Evolutionary conservation across 2,888 invertebrate genomes (phyloP), one percentile per base, ranked within the genome.

Genomic region (Callinectes sapidus): DNA sequence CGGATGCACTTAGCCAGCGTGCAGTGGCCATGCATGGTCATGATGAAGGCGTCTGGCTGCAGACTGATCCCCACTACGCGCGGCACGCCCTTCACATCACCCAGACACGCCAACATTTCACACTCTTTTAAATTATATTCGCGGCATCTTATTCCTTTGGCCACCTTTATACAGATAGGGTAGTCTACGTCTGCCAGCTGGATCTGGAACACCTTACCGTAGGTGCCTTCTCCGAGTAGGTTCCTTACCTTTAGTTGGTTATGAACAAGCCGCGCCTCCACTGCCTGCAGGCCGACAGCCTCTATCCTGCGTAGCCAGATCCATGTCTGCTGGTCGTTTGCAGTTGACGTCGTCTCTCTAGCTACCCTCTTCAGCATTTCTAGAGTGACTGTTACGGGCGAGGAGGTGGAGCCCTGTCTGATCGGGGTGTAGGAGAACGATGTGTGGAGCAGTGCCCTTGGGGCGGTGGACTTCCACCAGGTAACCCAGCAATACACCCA

Each of bases 31-130:
- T 89, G 89, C 89, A 66, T 66, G 23, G 89, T 89, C 89, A 89
- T 89, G 35, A 89, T n/a, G 71, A 89, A 66, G 23, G 35, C 89
- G 42, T 39, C 39, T 23, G 89, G 89, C 6, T 89, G 13, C 28
- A 89, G n/a, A 71, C 89, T 89, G 14, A 89, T n/a, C 23, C 66
- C 89, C n/a, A 89, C 39, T 35, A 89, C 66, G 28, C 89, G 89
- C 71, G 89, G 89, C 23, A 89, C 89, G 5, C 89, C 89, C 39
- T 23, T 39, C 10, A 71, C n/a, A 16, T 71, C 32, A 39, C 35
- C 10, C 39, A 71, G 13, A 13, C 23, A 18, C 0, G 39, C 89
- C 54, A 89, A 42, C 61, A 71, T 39, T 10, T 89, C 71, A 71
- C 66, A 66, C 39, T 89, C 89, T 10, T 8, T 35, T 39, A 89